Base-by-base conservation (phyloP, 2,113 vertebrate genomes). In the Argyrosomus japonicus region DNA sequence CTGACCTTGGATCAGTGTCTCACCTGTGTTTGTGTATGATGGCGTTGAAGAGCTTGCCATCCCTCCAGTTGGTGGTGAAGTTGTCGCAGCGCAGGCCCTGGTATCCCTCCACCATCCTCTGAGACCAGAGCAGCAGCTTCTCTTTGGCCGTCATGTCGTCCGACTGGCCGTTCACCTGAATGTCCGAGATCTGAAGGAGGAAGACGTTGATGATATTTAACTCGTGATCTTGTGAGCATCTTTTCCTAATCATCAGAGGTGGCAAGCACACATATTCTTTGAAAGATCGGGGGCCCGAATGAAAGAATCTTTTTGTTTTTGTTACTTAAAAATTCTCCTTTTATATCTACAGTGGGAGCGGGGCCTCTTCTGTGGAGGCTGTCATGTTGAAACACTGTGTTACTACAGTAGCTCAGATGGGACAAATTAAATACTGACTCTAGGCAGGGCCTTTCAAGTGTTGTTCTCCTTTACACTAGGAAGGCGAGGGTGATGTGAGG, bases 81-180 rank as follows among this genome's bases (percentile, higher is more conserved):
- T 99, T 99, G 93, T 99, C 97, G 0, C 98, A 99, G 80, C 96
- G 96, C 91, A 99, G 91, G 15, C 96, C 97, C 56, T 96, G 97
- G 93, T 97, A 97, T 1, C 97, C 97, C 86, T 99, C 97, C 87
- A 97, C 96, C 97, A 97, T 97, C 69, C 98, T 93, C 96, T 99
- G 97, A 0, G 97, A 97, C 98, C 98, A 99, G 4, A 99, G 96
- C 89, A 99, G 94, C 93, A 99, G 96, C 95, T 97, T 98, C 96
- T 99, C 98, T 78, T 99, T 99, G 87, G 98, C 98, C 0, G 98
- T 98, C 98, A 99, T 99, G 94, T 99, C 96, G 81, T 99, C 98
- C 0, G 98, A 99, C 95, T 99, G 98, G 54, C 98, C 98, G 0
- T 95, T 97, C 87, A 99, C 98, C 96, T 99, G 98, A 87, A 99